Conservation (phyloP, 2,113 vertebrate species). For the Sapayoa aenigma region DNA sequence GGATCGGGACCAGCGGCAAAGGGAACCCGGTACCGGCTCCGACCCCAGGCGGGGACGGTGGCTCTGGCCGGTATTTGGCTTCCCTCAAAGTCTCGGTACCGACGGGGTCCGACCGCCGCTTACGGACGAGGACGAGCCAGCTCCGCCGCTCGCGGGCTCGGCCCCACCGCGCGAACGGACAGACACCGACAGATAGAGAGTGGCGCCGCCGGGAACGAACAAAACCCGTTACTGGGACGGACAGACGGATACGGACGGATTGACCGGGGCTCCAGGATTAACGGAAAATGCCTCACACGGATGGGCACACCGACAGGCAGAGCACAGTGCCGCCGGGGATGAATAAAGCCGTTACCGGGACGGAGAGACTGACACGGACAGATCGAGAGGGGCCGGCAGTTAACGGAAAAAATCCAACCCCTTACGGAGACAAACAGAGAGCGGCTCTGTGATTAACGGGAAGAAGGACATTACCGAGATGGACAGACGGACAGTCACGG, state of each 20-base stretch:
- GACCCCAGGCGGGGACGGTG: background rate
- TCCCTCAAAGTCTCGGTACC: background rate
- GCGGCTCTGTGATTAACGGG: background rate
- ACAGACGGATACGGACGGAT: background rate
- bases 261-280: background rate
- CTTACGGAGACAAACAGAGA: background rate
- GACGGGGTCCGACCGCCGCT: background rate
- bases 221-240: background rate
- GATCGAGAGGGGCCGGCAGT: background rate
- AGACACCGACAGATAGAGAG: background rate
- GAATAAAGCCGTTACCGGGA: background rate
- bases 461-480: fast-evolving
- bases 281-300: background rate
- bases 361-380: background rate
- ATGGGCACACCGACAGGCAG: background rate
- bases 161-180: background rate
- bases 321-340: background rate
- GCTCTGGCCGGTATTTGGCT: background rate
- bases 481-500: background rate
- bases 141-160: background rate
- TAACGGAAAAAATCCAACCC: background rate
- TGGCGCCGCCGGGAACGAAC: background rate
- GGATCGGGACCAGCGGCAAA: background rate
- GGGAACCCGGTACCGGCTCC: background rate
- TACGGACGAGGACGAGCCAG: background rate